Evolutionary conservation across 2,888 invertebrate genomes (phyloP).

Genomic region (Hydraecia micacea): DNA sequence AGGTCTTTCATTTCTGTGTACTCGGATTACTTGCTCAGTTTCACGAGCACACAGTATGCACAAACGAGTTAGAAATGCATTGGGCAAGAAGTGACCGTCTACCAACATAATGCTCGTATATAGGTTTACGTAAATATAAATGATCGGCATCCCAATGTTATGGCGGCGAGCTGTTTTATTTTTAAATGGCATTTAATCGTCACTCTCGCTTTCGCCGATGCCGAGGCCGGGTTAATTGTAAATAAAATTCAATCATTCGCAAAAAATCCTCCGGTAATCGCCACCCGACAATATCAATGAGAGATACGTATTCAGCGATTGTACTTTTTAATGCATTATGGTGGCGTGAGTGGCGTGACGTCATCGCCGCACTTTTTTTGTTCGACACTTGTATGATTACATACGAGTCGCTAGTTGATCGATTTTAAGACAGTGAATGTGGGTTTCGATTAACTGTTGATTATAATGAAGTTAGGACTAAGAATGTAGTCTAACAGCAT

Average conservation of each 20-base stretch:
- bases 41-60: not conserved
- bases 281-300: conserved; percentile 86
- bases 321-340: conserved; percentile 73
- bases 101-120: conserved; percentile 15
- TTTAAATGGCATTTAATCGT: conserved; percentile 90
- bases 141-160: conserved; percentile 80
- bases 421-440: conserved; percentile 54
- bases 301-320: conserved; percentile 77
- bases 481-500: not conserved
- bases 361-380: conserved; percentile 64
- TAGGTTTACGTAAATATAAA: conserved; percentile 71
- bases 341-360: conserved; percentile 64
- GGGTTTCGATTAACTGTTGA: conserved; percentile 32
- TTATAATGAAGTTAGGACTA: conserved; percentile 17
- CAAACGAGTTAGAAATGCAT: conserved; percentile 31
- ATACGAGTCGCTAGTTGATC: conserved; percentile 29
- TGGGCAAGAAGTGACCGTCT: not conserved
- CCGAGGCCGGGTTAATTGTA: conserved; percentile 88
- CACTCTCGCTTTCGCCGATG: conserved; percentile 87
- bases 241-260: conserved; percentile 90
- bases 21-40: not conserved
- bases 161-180: conserved; percentile 87
- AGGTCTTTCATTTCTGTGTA: not conserved
- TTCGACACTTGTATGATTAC: conserved; percentile 56
- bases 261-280: conserved; percentile 88